A percentile compares a stretch with the other conserved stretches of the same genome.
phyloP scores from a whole-genome alignment of 2,888 invertebrate species.

The Diabrotica balteata region DNA sequence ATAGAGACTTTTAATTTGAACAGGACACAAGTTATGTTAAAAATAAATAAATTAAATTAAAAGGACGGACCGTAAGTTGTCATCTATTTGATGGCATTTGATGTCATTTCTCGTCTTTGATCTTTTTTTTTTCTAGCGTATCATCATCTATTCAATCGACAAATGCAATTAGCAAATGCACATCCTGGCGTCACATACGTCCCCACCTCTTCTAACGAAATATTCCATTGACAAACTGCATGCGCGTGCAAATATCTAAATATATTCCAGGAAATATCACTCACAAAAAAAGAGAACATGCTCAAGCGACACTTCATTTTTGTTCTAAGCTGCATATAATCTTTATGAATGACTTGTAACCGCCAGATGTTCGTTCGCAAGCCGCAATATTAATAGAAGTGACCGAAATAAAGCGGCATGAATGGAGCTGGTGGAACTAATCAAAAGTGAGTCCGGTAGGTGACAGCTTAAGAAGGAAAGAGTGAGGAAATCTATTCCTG shows the following conservation, averaged over 20 bases:
- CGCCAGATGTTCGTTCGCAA: constrained; percentile 1
- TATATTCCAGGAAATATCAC: not conserved
- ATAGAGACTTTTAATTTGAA: no score
- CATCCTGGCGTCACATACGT: not conserved
- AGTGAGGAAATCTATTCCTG: not conserved
- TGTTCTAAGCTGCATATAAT: not conserved
- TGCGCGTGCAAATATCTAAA: constrained; percentile 1
- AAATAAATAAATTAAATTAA: no score
- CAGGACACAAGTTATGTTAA: no score
- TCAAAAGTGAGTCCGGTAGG: constrained; percentile 2
- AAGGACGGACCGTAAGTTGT: no score
- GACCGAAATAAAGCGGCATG: constrained; percentile 4
- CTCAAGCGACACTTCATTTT: not conserved
- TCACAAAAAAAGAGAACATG: not conserved
- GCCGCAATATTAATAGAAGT: constrained; percentile 3
- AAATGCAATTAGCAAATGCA: no score
- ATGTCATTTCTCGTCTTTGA: no score
- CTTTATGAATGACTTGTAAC: constrained; percentile 7
- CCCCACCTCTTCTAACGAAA: not conserved
- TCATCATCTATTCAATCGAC: no score
- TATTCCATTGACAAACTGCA: not conserved
- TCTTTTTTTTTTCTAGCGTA: no score
- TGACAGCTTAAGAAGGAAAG: not conserved
- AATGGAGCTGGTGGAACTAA: constrained; percentile 2
- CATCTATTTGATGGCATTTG: no score